These are phyloP conservation scores for Listronotus oregonensis DNA, from an alignment of 1,140 invertebrate species.

Conservation along the genomic window DNA sequence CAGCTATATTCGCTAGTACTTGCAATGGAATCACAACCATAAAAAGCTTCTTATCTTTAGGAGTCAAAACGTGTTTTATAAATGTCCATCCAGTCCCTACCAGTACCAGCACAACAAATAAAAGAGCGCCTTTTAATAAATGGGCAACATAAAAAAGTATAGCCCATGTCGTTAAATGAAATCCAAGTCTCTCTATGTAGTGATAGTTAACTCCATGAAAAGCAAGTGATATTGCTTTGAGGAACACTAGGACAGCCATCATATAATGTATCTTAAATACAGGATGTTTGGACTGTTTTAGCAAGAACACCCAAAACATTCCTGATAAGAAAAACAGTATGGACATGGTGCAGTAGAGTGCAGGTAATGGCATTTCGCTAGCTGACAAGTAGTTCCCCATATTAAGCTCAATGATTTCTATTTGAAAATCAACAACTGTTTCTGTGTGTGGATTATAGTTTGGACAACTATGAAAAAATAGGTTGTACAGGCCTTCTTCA, in stretches of 20 bases:
- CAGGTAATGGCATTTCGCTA: conserved; percentile 94
- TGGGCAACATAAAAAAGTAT: conserved; percentile 96
- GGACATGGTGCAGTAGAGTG: conserved; percentile 90
- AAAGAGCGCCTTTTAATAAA: conserved; percentile 76
- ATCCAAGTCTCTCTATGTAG: conserved; percentile 92
- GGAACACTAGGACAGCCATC: conserved; percentile 91
- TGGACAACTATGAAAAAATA: conserved; percentile 95
- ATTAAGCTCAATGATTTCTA: conserved; percentile 85
- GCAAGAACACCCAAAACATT: conserved; percentile 88
- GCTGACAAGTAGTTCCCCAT: conserved; percentile 81
- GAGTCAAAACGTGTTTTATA: conserved; percentile 95
- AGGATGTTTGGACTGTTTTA: conserved; percentile 76
- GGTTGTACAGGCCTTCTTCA: conserved; percentile 92
- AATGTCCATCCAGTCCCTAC: conserved; percentile 99
- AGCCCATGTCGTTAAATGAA: conserved; percentile 96
- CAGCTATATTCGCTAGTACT: conserved; percentile 94
- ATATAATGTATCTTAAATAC: conserved; percentile 97
- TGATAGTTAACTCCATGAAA: conserved; percentile 98
- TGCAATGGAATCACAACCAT: conserved; percentile 97
- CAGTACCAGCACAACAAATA: conserved; percentile 95
- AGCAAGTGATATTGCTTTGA: conserved; percentile 90
- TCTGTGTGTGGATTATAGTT: conserved; percentile 60
- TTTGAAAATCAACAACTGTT: conserved; percentile 57
- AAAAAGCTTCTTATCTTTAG: conserved; percentile 97
- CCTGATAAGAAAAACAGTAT: conserved; percentile 88